Evolutionary conservation across 1,140 invertebrate species (phyloP), one percentile per base, ranked within the genome.

Genomic region (Aphelinus atriplicis): DNA sequence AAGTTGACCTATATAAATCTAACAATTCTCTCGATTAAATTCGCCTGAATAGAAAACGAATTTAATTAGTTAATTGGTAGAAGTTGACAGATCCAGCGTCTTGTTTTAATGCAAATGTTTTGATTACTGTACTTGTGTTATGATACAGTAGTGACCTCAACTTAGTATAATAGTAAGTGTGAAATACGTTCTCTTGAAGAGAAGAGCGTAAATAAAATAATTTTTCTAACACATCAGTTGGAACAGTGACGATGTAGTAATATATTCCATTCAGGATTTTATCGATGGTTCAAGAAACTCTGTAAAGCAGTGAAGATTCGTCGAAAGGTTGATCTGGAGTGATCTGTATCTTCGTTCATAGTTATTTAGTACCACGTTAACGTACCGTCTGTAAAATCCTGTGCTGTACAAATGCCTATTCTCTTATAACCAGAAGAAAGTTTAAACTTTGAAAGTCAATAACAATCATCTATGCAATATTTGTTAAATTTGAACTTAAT

Each of bases 381-480:
- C 58, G 69, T 72, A 63, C 62, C 64, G 58, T 71, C 68, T 71
- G 45, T 76, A 71, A 75, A 75, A 76, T 76, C 58, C 64, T 76
- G 69, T 51, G 58, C 42, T 76, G 75, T 76, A 71, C 58, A 75
- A 71, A 75, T 65, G 55, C 60, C 56, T 75, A 43, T 70, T 76
- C 48, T 65, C 55, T 71, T 60, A 75, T 55, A 2, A 55, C 65
- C 43, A 61, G 69, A 75, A 71, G 73, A 75, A 75, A 70, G 73
- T 75, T 75, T 71, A 71, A 75, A 75, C 56, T 71, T 60, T 71
- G 73, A 64, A 75, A 71, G 68, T 71, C 6, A 46, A 45, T 71
- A 58, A 50, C 48, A 7, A 73, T 71, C 42, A 66, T 65, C 9
- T 10, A 4, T 56, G 66, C 42, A 71, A 56, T 71, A 71, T 42